Conservation (phyloP, 2,113 vertebrate species). For the Heteronetta atricapilla region DNA sequence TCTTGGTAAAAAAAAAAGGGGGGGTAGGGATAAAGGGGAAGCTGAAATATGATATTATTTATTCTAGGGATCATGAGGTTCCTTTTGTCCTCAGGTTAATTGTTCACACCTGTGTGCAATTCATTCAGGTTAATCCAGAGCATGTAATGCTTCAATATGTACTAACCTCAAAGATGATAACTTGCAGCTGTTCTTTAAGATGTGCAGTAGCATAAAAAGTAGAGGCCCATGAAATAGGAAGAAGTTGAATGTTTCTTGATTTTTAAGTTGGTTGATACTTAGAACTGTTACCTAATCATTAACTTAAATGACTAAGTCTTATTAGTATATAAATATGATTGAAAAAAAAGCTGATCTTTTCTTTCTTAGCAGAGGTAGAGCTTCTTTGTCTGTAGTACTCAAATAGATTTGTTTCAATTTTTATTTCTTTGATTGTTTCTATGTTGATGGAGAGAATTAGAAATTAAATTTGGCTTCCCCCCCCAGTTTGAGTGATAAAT, state of each 20-base stretch:
- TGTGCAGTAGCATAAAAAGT: neutral
- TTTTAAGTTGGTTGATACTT: neutral
- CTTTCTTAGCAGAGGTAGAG: neutral
- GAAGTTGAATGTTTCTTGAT: neutral
- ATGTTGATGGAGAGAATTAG: neutral
- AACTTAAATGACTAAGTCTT: neutral
- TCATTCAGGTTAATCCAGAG: neutral
- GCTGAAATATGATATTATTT: neutral
- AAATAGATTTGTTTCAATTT: neutral
- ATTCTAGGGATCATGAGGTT: neutral
- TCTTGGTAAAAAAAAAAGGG: neutral
- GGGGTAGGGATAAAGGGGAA: accelerated
- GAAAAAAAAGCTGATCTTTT: neutral
- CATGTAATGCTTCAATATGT: neutral
- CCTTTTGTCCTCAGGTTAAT: conserved; percentile 2
- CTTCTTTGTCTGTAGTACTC: neutral
- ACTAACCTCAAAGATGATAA: neutral
- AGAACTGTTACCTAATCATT: neutral
- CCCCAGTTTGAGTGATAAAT: neutral
- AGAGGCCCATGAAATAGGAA: neutral
- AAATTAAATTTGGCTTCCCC: accelerated
- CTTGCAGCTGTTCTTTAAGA: conserved; percentile 15
- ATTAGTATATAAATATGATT: neutral
- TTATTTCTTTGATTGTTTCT: neutral
- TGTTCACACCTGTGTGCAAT: neutral